Conservation (phyloP, 2,113 vertebrate species). For the Myotis brandtii region DNA sequence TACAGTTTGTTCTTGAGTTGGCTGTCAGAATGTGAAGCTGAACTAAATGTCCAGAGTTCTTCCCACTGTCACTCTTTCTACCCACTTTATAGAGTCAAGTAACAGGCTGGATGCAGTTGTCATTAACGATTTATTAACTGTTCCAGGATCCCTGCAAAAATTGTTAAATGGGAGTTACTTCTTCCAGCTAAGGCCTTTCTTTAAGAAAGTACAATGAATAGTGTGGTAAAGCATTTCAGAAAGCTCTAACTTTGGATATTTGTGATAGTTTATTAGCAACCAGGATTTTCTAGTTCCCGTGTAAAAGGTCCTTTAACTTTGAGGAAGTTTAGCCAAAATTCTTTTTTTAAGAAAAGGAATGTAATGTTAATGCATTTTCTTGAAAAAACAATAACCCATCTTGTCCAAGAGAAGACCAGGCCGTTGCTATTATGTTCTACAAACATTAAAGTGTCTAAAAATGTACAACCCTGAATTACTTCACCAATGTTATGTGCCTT, state of each 20-base stretch:
- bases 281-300: not conserved
- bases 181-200: not conserved
- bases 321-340: not conserved
- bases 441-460: conserved; percentile 16
- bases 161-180: not conserved
- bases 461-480: conserved; percentile 20
- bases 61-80: not conserved
- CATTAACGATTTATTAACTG: conserved; percentile 21
- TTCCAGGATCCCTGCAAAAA: not conserved
- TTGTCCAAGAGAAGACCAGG: not conserved
- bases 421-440: not conserved
- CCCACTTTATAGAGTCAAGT: conserved; percentile 16
- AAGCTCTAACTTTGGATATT: conserved; percentile 1
- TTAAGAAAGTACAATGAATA: not conserved
- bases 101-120: conserved; percentile 27
- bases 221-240: not conserved
- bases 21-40: conserved; percentile 16
- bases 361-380: not conserved
- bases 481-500: not conserved
- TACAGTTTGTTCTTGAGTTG: conserved; percentile 55
- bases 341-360: not conserved
- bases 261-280: not conserved
- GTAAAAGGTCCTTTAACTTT: not conserved
- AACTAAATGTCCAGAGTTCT: conserved; percentile 46
- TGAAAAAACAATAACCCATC: not conserved